These are phyloP conservation scores for Pogonomyrmex californicus DNA, from an alignment of 1,140 invertebrate genomes.

Conservation along the genomic window DNA sequence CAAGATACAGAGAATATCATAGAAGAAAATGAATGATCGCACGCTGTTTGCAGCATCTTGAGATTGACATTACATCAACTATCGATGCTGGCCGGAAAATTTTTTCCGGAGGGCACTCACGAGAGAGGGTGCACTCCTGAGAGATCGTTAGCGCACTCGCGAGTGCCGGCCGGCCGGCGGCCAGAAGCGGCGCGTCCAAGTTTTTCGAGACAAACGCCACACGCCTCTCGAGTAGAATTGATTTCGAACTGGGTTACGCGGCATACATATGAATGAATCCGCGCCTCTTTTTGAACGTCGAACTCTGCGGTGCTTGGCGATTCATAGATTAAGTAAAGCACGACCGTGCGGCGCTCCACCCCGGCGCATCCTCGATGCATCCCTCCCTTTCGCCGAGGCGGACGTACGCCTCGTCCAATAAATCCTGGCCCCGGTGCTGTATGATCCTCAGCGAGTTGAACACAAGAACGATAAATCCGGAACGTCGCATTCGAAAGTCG, in stretches of 20 bases:
- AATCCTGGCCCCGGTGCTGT: slow-evolving; percentile 36
- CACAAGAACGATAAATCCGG: slow-evolving; percentile 58
- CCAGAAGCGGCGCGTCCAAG: slow-evolving; percentile 41
- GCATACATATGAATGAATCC: slow-evolving; percentile 74
- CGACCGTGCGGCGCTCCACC: not conserved
- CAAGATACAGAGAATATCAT: not conserved
- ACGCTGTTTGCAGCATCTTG: not conserved
- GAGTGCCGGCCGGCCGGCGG: slow-evolving; percentile 6
- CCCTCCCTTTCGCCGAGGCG: not conserved
- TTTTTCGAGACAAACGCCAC: slow-evolving; percentile 42
- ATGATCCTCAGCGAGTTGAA: slow-evolving; percentile 54
- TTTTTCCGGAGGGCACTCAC: slow-evolving; percentile 11
- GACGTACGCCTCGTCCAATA: slow-evolving; percentile 44
- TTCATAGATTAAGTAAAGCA: slow-evolving; percentile 57
- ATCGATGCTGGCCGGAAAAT: not conserved
- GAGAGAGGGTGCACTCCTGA: not conserved
- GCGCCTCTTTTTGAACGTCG: slow-evolving; percentile 57
- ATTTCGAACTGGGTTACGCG: slow-evolving; percentile 67
- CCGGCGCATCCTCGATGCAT: not conserved
- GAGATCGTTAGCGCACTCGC: not conserved
- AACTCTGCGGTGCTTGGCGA: slow-evolving; percentile 49
- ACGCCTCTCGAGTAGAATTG: slow-evolving; percentile 35
- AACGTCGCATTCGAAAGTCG: slow-evolving; percentile 55
- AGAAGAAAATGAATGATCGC: not conserved
- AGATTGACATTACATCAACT: slow-evolving; percentile 13